phyloP scores from a whole-genome alignment of 2,888 invertebrate species.

The Leptopilina myrica region DNA sequence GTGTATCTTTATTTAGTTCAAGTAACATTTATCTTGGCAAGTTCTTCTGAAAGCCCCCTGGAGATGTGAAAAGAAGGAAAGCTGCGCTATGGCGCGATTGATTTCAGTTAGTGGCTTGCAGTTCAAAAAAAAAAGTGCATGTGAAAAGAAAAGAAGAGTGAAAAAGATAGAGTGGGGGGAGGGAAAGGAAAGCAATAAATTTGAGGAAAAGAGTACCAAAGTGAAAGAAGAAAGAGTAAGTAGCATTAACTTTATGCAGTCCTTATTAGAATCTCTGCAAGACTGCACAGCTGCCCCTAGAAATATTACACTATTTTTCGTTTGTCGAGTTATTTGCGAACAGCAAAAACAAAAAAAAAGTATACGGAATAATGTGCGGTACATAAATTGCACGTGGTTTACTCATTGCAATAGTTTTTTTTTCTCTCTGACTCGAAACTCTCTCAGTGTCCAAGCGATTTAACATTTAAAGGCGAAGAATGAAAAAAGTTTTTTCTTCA shows the following conservation, averaged over 20 bases:
- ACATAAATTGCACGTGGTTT: slow-evolving; percentile 38
- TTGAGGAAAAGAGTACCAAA: slow-evolving; percentile 14
- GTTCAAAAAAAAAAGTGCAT: slow-evolving; percentile 23
- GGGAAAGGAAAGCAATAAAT: slow-evolving; percentile 26
- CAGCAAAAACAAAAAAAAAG: slow-evolving; percentile 17
- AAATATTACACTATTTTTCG: slow-evolving; percentile 42
- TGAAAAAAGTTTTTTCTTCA: neutral
- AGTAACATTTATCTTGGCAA: slow-evolving; percentile 33
- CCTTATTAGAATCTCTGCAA: slow-evolving; percentile 42
- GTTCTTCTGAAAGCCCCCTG: slow-evolving; percentile 33
- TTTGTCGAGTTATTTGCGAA: slow-evolving; percentile 41
- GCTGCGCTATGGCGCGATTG: slow-evolving; percentile 32
- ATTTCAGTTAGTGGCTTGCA: slow-evolving; percentile 38
- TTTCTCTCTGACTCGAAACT: slow-evolving; percentile 21
- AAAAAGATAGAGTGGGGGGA: no score
- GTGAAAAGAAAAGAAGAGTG: slow-evolving; percentile 11
- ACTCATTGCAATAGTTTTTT: slow-evolving; percentile 20
- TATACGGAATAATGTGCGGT: slow-evolving; percentile 32
- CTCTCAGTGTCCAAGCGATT: neutral
- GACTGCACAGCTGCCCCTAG: slow-evolving; percentile 31
- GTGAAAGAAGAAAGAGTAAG: slow-evolving; percentile 27
- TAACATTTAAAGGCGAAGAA: neutral
- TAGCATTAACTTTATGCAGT: slow-evolving; percentile 38
- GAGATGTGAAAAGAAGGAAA: slow-evolving; percentile 36
- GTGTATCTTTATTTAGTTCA: slow-evolving; percentile 32